These are phyloP conservation scores for Temnothorax nylanderi DNA, from an alignment of 1,140 invertebrate genomes.

Conservation along the genomic window DNA sequence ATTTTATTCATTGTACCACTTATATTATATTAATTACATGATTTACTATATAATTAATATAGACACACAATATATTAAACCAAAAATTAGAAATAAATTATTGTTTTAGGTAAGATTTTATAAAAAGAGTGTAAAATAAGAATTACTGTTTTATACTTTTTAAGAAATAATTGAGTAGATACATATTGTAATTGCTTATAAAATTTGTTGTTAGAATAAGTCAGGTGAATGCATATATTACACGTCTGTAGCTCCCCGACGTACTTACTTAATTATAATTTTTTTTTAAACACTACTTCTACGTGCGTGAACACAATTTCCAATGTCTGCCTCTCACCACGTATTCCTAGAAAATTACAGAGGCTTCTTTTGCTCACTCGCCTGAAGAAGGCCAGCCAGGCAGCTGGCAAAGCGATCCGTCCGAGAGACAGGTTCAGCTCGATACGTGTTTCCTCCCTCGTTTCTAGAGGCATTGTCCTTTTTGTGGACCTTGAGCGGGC, in stretches of 20 bases:
- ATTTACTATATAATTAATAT: background rate
- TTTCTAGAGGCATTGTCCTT: slow-evolving; percentile 57
- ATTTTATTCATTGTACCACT: background rate
- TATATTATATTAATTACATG: background rate
- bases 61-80: background rate
- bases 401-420: slow-evolving; percentile 53
- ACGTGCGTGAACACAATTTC: background rate
- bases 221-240: background rate
- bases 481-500: slow-evolving; percentile 60
- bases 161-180: background rate
- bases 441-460: slow-evolving; percentile 54
- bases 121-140: background rate
- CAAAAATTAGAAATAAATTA: background rate
- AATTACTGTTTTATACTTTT: background rate
- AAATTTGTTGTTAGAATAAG: background rate
- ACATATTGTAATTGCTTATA: background rate
- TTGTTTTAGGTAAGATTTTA: background rate
- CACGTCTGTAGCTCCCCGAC: background rate
- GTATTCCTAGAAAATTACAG: slow-evolving; percentile 38
- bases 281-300: background rate
- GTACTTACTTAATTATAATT: slow-evolving; percentile 32
- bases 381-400: background rate
- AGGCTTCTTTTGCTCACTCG: slow-evolving; percentile 18
- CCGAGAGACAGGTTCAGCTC: slow-evolving; percentile 47
- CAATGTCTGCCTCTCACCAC: background rate